Conservation (phyloP, 2,888 invertebrate species). For the Ichneumon xanthorius region DNA sequence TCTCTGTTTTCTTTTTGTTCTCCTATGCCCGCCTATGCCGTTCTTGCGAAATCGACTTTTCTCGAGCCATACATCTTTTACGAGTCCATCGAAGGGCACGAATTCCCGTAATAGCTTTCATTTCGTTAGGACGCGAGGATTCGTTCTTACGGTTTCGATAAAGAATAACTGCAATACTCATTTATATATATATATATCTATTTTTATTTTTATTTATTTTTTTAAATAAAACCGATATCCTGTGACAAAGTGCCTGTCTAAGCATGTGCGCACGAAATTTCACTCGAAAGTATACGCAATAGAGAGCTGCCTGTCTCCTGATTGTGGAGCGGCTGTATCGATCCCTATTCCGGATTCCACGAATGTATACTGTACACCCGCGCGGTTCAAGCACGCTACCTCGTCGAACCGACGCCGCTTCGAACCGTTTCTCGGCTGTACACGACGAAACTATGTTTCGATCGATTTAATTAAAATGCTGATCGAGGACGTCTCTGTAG, state of each 20-base stretch:
- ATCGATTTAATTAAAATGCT: not conserved
- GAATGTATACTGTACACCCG: not conserved
- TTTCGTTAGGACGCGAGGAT: no score
- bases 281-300: not conserved
- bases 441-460: not conserved
- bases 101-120: no score
- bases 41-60: not conserved
- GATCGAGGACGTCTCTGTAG: not conserved
- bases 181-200: no score
- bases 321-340: conserved; percentile 74
- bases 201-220: no score
- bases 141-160: no score
- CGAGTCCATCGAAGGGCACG: no score
- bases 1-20: conserved; percentile 26
- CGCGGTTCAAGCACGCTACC: conserved; percentile 13
- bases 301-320: conserved; percentile 29
- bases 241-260: not conserved
- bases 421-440: not conserved
- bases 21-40: not conserved
- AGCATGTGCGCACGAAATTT: not conserved
- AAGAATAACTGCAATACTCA: no score
- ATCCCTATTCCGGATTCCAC: conserved; percentile 77
- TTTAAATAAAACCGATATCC: not conserved
- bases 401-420: not conserved
- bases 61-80: no score